Percentiles rank a stretch among this genome's conserved stretches.
Conservation (phyloP, 2,888 invertebrate species). For the Nebria brevicollis region DNA sequence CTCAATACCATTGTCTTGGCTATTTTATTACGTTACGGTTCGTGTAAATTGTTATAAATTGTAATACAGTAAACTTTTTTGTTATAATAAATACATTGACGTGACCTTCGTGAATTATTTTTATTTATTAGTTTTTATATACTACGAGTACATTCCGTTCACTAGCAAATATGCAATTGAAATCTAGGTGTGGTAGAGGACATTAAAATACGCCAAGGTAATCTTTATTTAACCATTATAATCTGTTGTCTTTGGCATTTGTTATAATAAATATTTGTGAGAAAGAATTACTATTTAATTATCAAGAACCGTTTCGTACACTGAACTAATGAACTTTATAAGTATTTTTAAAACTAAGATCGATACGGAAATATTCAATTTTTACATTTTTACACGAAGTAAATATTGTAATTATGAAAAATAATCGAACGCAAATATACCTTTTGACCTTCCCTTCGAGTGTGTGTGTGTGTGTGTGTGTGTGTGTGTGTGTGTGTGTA, state of each 20-base stretch:
- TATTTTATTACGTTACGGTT: not conserved
- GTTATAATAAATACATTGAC: not conserved
- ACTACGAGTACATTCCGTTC: not conserved
- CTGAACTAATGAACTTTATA: too few relatives aligned
- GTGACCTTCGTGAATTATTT: not conserved
- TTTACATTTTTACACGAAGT: not conserved
- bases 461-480: too few relatives aligned
- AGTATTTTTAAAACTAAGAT: not conserved
- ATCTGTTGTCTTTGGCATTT: not conserved
- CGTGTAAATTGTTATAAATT: not conserved
- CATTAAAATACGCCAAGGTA: not conserved
- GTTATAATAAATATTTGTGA: not conserved
- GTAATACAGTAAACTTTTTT: not conserved
- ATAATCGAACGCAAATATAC: too few relatives aligned
- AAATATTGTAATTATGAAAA: too few relatives aligned
- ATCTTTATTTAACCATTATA: not conserved
- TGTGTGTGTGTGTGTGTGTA: too few relatives aligned
- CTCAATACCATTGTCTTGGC: too few relatives aligned
- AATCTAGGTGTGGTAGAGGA: not conserved
- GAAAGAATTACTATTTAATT: not conserved
- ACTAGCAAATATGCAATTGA: not conserved
- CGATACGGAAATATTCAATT: not conserved
- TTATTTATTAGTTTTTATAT: constrained; percentile 1
- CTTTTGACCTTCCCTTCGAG: too few relatives aligned
- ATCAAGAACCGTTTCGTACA: too few relatives aligned